Evolutionary conservation across 1,140 invertebrate genomes (phyloP).

Genomic region (Conopomorpha cramerella): DNA sequence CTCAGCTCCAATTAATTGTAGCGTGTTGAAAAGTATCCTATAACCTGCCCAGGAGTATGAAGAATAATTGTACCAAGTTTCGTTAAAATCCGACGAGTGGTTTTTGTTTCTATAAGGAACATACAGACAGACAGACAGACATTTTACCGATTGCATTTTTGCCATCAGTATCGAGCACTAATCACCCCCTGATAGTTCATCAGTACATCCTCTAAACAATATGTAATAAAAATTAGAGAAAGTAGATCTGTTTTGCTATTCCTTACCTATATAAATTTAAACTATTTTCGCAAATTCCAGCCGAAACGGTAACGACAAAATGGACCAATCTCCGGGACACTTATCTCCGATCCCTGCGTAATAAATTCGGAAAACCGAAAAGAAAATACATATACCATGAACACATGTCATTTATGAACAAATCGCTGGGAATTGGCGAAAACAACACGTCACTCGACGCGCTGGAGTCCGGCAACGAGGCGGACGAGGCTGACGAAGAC

Average conservation of each 20-base stretch:
- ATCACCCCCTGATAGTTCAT: not conserved
- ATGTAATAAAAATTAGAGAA: too few relatives aligned
- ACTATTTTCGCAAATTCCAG: slow-evolving; percentile 15
- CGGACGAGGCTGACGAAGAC: not conserved
- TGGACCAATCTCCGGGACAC: slow-evolving; percentile 46
- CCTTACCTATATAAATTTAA: not conserved
- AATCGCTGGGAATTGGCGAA: too few relatives aligned
- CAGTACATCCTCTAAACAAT: too few relatives aligned
- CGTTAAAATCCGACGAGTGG: too few relatives aligned
- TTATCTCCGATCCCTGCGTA: slow-evolving; percentile 32
- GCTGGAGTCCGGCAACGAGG: not conserved
- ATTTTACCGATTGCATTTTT: not conserved
- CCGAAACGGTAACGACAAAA: slow-evolving; percentile 31
- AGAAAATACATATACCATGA: slow-evolving; percentile 32
- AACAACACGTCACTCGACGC: too few relatives aligned
- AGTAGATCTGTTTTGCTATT: too few relatives aligned
- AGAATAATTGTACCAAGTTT: too few relatives aligned
- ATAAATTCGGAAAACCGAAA: slow-evolving; percentile 24
- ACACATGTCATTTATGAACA: slow-evolving; percentile 31
- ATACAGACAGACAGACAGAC: too few relatives aligned
- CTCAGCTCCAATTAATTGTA: too few relatives aligned
- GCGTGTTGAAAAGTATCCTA: too few relatives aligned
- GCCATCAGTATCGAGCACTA: not conserved
- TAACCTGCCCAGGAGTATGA: too few relatives aligned
- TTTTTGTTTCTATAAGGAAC: too few relatives aligned